Evolutionary conservation across 2,888 invertebrate species (phyloP).

Genomic region (Carcina quercana): DNA sequence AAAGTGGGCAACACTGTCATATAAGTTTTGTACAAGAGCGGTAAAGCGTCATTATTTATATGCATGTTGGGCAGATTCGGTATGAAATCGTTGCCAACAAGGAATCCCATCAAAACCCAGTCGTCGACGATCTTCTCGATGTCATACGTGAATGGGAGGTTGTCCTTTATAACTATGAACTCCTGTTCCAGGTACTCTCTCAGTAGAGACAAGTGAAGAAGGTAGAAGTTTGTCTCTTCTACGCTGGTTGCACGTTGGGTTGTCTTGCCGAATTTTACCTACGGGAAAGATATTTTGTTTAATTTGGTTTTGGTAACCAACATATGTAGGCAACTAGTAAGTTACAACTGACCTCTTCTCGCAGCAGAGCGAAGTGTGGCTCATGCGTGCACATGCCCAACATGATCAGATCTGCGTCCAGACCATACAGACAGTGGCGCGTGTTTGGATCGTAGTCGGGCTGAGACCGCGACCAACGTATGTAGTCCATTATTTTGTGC

Average conservation of each 20-base stretch:
- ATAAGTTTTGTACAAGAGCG: conserved; percentile 90
- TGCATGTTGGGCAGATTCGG: conserved; percentile 96
- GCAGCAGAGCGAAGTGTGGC: conserved; percentile 92
- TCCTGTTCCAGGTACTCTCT: conserved; percentile 95
- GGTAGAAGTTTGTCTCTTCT: conserved; percentile 93
- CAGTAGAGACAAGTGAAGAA: conserved; percentile 93
- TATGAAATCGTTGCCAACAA: conserved; percentile 98
- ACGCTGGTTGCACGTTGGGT: conserved; percentile 81
- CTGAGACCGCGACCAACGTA: conserved; percentile 89
- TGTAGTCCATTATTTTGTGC: conserved; percentile 99
- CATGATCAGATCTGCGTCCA: conserved; percentile 99
- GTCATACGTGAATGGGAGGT: conserved; percentile 84
- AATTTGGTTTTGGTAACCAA: no score
- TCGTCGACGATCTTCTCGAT: conserved; percentile 96
- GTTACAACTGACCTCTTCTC: conserved; percentile 91
- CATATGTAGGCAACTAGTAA: no score
- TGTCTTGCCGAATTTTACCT: conserved; percentile 85
- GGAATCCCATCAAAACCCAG: conserved; percentile 97
- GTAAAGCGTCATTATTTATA: conserved; percentile 92
- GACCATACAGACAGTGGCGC: conserved; percentile 95
- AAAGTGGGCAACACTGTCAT: conserved; percentile 89
- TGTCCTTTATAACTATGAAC: conserved; percentile 81
- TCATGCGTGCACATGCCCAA: conserved; percentile 96
- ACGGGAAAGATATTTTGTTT: no score
- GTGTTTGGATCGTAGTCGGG: conserved; percentile 92